phyloP scores from a whole-genome alignment of 2,888 invertebrate species.

The Panzeria rudis region DNA sequence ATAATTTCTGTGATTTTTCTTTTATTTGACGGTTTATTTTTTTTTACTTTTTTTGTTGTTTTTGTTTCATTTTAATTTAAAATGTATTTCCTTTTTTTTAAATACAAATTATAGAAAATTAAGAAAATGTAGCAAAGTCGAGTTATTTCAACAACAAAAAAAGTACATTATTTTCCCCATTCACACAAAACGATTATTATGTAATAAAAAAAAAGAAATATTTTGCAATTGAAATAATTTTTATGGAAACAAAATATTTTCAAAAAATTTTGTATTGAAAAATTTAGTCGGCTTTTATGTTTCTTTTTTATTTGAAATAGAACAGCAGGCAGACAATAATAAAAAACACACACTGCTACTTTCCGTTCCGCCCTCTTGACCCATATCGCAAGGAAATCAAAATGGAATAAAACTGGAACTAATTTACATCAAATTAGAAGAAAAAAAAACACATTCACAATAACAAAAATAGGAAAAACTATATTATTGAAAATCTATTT shows the following conservation, averaged over 20 bases:
- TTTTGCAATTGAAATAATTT: constrained; percentile 26
- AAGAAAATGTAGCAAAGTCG: constrained; percentile 56
- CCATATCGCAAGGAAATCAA: neutral
- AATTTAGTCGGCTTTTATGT: neutral
- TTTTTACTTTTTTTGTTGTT: constrained; percentile 47
- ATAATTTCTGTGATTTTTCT: constrained; percentile 58
- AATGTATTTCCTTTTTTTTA: constrained; percentile 60
- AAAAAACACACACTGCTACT: constrained; percentile 7
- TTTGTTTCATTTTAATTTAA: constrained; percentile 41
- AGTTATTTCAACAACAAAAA: constrained; percentile 1
- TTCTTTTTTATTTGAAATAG: constrained; percentile 33
- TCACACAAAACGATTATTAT: constrained; percentile 64
- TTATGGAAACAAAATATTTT: constrained; percentile 21
- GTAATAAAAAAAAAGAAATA: constrained; percentile 57
- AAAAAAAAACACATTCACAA: neutral
- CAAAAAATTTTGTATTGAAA: constrained; percentile 1
- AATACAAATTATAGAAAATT: constrained; percentile 49
- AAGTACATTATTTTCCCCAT: constrained; percentile 36
- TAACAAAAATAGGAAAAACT: neutral
- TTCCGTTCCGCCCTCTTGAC: constrained; percentile 23
- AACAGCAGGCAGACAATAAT: constrained; percentile 1
- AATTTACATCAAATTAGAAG: neutral
- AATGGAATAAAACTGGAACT: too few species aligned
- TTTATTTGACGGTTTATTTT: constrained; percentile 44
- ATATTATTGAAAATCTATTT: neutral